These are phyloP conservation scores for Actinernus sp. DNA, from an alignment of 92 coral and sea anemone genomes.

Conservation along the genomic window DNA sequence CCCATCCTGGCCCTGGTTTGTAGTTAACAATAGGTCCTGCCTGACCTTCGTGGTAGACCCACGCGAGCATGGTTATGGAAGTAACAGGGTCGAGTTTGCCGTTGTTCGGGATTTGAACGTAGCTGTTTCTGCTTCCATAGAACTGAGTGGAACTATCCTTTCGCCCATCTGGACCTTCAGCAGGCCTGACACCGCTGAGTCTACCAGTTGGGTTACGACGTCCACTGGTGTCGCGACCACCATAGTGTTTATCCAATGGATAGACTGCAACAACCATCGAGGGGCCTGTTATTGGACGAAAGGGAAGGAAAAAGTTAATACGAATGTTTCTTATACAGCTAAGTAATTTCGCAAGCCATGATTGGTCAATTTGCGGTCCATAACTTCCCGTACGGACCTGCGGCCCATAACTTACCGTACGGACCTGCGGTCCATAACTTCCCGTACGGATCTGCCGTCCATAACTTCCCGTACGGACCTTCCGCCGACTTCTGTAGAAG, in stretches of 20 bases:
- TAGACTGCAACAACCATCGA: conserved; percentile 71
- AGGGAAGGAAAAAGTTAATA: not conserved
- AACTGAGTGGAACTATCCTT: conserved; percentile 64
- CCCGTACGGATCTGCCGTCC: no score
- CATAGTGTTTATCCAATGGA: conserved; percentile 60
- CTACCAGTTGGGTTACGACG: conserved; percentile 76
- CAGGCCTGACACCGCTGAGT: conserved; percentile 47
- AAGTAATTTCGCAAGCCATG: no score
- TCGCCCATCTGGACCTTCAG: conserved; percentile 75
- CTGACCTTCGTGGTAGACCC: conserved; percentile 74
- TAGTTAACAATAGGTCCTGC: conserved; percentile 75
- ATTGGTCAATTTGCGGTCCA: no score
- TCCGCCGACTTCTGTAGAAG: no score
- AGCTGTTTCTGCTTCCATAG: conserved; percentile 72
- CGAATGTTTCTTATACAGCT: not conserved
- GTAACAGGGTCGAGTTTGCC: conserved; percentile 69
- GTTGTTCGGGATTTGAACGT: conserved; percentile 74
- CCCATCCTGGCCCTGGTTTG: conserved; percentile 66
- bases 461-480: no score
- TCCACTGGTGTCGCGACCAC: conserved; percentile 49
- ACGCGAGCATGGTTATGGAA: conserved; percentile 65
- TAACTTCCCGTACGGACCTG: no score
- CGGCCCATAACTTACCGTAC: not conserved
- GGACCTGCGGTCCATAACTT: no score
- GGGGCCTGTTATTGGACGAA: conserved; percentile 20